Conservation (phyloP, 2,113 vertebrate genomes). For the Perca fluviatilis region DNA sequence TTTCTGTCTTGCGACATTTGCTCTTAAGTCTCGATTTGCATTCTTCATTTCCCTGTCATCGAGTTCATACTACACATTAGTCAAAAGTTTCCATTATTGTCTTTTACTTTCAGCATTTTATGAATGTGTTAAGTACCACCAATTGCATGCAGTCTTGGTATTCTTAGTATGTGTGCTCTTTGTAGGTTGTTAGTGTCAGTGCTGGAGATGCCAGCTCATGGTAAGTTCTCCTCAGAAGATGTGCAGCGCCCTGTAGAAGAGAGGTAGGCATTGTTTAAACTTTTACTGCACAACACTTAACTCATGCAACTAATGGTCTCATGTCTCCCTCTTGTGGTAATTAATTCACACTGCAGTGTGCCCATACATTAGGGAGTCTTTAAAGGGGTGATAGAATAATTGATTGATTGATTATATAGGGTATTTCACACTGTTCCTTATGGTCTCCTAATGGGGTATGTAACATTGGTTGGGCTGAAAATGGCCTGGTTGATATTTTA, state of each 20-base stretch:
- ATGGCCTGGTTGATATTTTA: no score
- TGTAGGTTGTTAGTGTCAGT: constrained; percentile 75
- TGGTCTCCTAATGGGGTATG: no score
- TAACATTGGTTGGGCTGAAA: no score
- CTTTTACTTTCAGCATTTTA: background rate
- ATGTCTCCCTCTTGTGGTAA: background rate
- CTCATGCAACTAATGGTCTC: background rate
- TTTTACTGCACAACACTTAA: background rate
- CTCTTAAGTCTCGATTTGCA: background rate
- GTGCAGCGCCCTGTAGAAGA: constrained; percentile 11
- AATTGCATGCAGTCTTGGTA: constrained; percentile 40
- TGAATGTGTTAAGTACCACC: constrained; percentile 8
- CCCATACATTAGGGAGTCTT: no score
- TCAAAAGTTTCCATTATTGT: background rate
- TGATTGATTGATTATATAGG: no score
- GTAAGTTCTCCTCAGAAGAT: constrained; percentile 66
- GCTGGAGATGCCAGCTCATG: constrained; percentile 47
- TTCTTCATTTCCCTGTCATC: constrained; percentile 18
- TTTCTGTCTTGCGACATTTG: background rate
- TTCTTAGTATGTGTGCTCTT: constrained; percentile 79
- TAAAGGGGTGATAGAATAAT: no score
- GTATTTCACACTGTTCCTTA: no score
- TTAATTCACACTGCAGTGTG: background rate
- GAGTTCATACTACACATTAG: background rate
- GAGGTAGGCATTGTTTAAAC: constrained; percentile 37